Conservation (phyloP, 2,113 vertebrate species). For the Bufo gargarizans region DNA sequence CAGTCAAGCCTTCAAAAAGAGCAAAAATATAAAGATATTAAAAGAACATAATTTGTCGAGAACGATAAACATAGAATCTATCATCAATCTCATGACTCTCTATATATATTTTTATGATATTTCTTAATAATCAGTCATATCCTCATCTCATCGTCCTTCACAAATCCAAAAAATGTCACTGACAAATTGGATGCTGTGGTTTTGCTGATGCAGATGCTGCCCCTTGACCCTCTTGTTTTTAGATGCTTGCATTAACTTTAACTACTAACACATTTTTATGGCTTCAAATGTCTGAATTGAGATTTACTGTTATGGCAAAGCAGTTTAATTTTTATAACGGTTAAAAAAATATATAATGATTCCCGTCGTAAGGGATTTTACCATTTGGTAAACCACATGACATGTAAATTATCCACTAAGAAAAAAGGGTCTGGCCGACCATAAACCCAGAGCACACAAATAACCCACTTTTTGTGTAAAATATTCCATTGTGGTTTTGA, state of each 20-base stretch:
- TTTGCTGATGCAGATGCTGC: conserved; percentile 28
- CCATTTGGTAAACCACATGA: conserved; percentile 56
- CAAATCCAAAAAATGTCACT: not conserved
- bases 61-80: not conserved
- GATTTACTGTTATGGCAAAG: conserved; percentile 24
- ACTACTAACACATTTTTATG: conserved; percentile 22
- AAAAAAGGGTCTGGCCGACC: not conserved
- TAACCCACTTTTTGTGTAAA: not conserved
- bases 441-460: conserved; percentile 35
- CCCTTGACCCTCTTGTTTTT: conserved; percentile 25
- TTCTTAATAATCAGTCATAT: not conserved
- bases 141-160: not conserved
- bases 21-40: not conserved
- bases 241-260: conserved; percentile 29
- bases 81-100: not conserved
- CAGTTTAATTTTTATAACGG: conserved; percentile 25
- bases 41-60: not conserved
- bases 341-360: conserved; percentile 45
- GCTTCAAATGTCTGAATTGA: not conserved
- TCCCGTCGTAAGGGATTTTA: conserved; percentile 36
- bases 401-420: conserved; percentile 29
- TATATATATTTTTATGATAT: not conserved
- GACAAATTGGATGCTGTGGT: not conserved
- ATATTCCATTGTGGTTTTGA: conserved; percentile 28
- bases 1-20: not conserved